A percentile compares a stretch with the other conserved stretches of the same genome.
These are phyloP conservation scores for Cryptotermes secundus DNA, from an alignment of 1,140 invertebrate species.

Conservation along the genomic window DNA sequence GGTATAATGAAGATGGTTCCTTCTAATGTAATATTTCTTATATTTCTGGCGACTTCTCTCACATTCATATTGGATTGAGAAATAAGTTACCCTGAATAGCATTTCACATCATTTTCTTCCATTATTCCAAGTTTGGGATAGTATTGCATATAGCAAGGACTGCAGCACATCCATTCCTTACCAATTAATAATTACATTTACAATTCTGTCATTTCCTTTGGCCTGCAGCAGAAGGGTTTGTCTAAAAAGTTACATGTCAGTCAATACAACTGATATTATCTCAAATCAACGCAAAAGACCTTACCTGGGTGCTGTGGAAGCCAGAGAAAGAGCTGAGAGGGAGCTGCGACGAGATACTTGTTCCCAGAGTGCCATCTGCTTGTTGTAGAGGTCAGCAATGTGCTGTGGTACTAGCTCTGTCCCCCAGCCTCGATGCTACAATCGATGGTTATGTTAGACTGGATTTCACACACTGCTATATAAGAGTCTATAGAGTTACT, in stretches of 20 bases:
- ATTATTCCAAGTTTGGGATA: too few relatives aligned
- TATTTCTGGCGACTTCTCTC: too few relatives aligned
- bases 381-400: slow-evolving; percentile 72
- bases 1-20: too few relatives aligned
- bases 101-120: too few relatives aligned
- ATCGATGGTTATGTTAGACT: slow-evolving; percentile 37
- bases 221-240: too few relatives aligned
- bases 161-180: too few relatives aligned
- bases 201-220: too few relatives aligned
- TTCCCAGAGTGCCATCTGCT: slow-evolving; percentile 83
- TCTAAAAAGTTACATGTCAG: not conserved
- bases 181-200: too few relatives aligned
- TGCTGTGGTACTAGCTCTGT: slow-evolving; percentile 80
- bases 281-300: not conserved
- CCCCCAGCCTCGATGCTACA: slow-evolving; percentile 85
- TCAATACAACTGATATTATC: not conserved
- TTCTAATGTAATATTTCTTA: too few relatives aligned
- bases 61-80: too few relatives aligned
- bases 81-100: too few relatives aligned
- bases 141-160: too few relatives aligned
- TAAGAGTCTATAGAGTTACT: not conserved
- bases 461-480: not conserved
- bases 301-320: slow-evolving; percentile 77
- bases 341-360: slow-evolving; percentile 84
- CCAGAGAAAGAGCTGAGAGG: slow-evolving; percentile 82